Evolutionary conservation across 2,113 vertebrate genomes (phyloP), one percentile per base, ranked within the genome.

Genomic region (Muscicapa adusta): DNA sequence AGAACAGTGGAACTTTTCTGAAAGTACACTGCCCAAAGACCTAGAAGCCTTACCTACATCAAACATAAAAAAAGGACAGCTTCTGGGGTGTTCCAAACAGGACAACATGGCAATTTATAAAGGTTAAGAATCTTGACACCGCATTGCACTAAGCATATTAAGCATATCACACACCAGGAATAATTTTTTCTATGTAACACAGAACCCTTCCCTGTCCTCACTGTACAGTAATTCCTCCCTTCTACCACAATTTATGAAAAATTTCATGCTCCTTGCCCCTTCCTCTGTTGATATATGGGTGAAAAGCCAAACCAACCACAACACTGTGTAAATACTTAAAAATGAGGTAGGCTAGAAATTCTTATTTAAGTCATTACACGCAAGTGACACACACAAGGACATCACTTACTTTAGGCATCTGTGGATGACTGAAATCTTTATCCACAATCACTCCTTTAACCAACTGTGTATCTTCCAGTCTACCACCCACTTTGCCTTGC

Each of bases 351-450:
- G 19, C 12, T 74, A 75, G 6, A 67, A 10, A 36, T 14, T 33
- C 15, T 67, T 48, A 67, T 26, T 86, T 38, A 63, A 75, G 47
- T 12, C n/a, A 28, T 16, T 60, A 87, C 23, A 84, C 5, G 34
- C 2, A 2, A 88, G 25, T 62, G 3, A 40, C 2, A 0, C 12
- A 65, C 29, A 71, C 17, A 57, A 26, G 50, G 38, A 34, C 12
- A 33, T 2, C 11, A 89, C 96, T 97, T 88, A 99, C 99, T 98
- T 99, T 99, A 45, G 99, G 99, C 99, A 99, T 99, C 97, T 99
- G 99, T 6, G 99, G 99, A 96, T 99, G 99, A 94, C 99, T 99
- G 98, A 99, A 99, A 91, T 99, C 99, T 97, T 99, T 99, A 96
- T 99, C 99, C 78, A 99, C 98, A 29, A 99, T 97, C 56, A 99